phyloP scores from a whole-genome alignment of 2,888 invertebrate genomes.

The Boloria selene region DNA sequence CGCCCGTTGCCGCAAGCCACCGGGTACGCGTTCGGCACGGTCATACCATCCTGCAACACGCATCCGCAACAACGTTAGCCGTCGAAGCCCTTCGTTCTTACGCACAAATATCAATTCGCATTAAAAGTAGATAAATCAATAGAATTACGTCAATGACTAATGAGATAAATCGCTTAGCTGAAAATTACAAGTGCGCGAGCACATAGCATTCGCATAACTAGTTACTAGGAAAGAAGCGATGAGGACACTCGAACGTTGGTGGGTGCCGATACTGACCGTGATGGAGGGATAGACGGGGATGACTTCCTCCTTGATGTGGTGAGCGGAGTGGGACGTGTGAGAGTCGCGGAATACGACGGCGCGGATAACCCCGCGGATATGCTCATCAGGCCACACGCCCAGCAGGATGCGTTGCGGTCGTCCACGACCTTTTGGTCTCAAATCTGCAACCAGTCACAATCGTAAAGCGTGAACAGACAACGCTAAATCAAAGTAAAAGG shows the following conservation, averaged over 20 bases:
- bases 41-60: slow-evolving; percentile 84
- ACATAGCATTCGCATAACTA: slow-evolving; percentile 13
- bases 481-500: slow-evolving; percentile 26
- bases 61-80: slow-evolving; percentile 40
- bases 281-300: slow-evolving; percentile 71
- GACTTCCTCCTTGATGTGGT: slow-evolving; percentile 89
- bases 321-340: slow-evolving; percentile 86
- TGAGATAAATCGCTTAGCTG: slow-evolving; percentile 42
- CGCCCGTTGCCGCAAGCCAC: slow-evolving; percentile 81
- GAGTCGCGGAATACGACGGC: slow-evolving; percentile 96
- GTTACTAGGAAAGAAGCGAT: not conserved
- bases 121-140: slow-evolving; percentile 28
- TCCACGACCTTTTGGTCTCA: slow-evolving; percentile 95
- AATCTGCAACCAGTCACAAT: slow-evolving; percentile 84
- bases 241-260: slow-evolving; percentile 18
- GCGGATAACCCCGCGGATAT: slow-evolving; percentile 95
- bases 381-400: slow-evolving; percentile 97
- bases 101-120: slow-evolving; percentile 20
- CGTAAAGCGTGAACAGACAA: slow-evolving; percentile 77
- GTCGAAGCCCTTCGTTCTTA: slow-evolving; percentile 9
- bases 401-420: slow-evolving; percentile 94
- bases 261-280: slow-evolving; percentile 71
- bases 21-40: slow-evolving; percentile 80
- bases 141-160: slow-evolving; percentile 35
- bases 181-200: not conserved